phyloP scores from a whole-genome alignment of 2,113 vertebrate species.

The Nibea coibor region DNA sequence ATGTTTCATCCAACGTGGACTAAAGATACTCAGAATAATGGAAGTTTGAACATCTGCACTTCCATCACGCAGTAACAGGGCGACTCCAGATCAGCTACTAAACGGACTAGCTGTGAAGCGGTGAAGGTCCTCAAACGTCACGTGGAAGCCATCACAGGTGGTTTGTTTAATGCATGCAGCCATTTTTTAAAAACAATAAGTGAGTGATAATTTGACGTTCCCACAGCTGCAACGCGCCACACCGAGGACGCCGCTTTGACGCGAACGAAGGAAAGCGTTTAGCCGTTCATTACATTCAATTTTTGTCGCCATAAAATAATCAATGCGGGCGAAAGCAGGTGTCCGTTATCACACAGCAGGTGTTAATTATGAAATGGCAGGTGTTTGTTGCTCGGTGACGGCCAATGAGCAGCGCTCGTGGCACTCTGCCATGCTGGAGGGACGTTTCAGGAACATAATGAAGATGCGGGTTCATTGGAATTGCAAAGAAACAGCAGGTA shows the following conservation, averaged over 20 bases:
- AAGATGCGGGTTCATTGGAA: constrained; percentile 34
- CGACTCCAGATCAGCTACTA: background rate
- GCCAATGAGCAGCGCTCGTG: constrained; percentile 36
- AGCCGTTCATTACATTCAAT: constrained; percentile 46
- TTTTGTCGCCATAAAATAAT: constrained; percentile 47
- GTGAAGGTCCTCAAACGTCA: too few species aligned
- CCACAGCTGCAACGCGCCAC: background rate
- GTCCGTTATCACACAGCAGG: constrained; percentile 63
- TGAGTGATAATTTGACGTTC: background rate
- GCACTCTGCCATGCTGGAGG: constrained; percentile 39
- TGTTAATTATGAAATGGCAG: constrained; percentile 65
- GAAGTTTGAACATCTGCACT: background rate
- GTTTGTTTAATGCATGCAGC: background rate
- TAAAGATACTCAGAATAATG: background rate
- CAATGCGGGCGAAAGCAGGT: constrained; percentile 54
- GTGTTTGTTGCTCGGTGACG: constrained; percentile 50
- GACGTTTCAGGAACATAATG: constrained; percentile 30
- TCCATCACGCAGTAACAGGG: background rate
- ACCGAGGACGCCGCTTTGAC: constrained; percentile 1
- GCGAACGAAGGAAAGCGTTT: constrained; percentile 40
- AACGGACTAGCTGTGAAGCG: background rate
- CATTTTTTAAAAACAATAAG: background rate
- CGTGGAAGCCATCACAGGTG: too few species aligned
- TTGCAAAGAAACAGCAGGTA: constrained; percentile 8
- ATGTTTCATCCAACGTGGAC: background rate